Conservation (phyloP, 2,797 vertebrate species). For the Centropyge bicolor region DNA sequence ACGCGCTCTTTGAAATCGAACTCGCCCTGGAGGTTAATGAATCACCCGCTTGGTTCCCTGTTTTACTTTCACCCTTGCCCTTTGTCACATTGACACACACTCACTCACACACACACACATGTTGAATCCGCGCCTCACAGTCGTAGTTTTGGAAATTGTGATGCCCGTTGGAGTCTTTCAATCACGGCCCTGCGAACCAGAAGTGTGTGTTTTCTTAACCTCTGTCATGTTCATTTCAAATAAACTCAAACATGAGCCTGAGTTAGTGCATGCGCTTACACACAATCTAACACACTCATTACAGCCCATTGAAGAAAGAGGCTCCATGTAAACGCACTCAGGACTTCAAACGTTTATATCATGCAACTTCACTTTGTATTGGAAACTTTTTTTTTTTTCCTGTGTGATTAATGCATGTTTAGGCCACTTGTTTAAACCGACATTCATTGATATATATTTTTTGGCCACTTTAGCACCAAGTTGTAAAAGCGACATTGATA, state of each 20-base stretch:
- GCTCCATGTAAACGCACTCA: background rate
- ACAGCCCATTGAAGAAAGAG: slow-evolving; percentile 4
- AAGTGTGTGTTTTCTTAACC: slow-evolving; percentile 65
- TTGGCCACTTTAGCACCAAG: background rate
- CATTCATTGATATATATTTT: background rate
- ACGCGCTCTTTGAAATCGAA: slow-evolving; percentile 76
- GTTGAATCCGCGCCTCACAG: background rate
- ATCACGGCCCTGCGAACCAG: slow-evolving; percentile 28
- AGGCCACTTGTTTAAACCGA: background rate
- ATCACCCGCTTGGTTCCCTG: slow-evolving; percentile 61
- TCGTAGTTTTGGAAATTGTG: slow-evolving; percentile 7
- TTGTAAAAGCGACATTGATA: background rate
- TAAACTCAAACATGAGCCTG: slow-evolving; percentile 44
- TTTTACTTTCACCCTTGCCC: slow-evolving; percentile 60
- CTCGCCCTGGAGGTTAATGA: slow-evolving; percentile 70
- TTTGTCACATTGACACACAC: slow-evolving; percentile 55
- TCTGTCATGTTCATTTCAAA: slow-evolving; percentile 59
- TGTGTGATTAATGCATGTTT: background rate
- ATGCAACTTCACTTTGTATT: background rate
- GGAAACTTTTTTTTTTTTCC: background rate
- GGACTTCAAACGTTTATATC: background rate
- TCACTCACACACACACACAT: background rate
- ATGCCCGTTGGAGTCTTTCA: slow-evolving; percentile 36
- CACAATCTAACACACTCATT: slow-evolving; percentile 26
- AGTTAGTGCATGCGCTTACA: slow-evolving; percentile 20